Base-by-base conservation (phyloP, 2,888 invertebrate genomes). In the Drosophila bunnanda region DNA sequence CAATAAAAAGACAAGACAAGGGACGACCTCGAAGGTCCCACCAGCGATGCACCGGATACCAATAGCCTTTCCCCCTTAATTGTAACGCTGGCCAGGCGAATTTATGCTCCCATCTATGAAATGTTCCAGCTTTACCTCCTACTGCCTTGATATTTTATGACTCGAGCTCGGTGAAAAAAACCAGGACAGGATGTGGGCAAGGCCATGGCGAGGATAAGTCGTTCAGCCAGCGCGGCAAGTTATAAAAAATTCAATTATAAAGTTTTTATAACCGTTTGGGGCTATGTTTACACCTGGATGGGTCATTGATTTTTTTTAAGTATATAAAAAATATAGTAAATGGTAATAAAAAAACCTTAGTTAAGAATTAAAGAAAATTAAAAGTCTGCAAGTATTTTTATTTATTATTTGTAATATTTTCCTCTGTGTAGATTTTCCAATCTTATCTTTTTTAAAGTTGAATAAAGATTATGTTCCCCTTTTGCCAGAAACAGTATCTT, bases 161-260 rank as follows among this genome's bases (percentile, higher is more conserved):
- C 44, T 39, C 34, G 20, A 15, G 44, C 44, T 68, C 12, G 55
- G 55, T 28, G 25, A 30, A 69, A 68, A 54, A 65, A 32, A 4
- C 30, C 25, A 25, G 2, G 36, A 43, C 32, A 32, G 43, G 68
- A 44, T 66, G 52, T 44, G 28, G 30, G 20, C 68, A n/a, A 20
- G 38, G 38, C 25, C 55, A 32, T 7, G n/a, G 9, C 28, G n/a
- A 50, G 28, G 39, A 43, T 43, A 52, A 57, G 61, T 44, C 70
- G 58, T 62, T 62, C 54, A 44, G 48, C 53, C 70, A 81, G 72
- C 74, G 74, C 65, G 77, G 83, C 84, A 79, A 65, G 76, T 78
- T 86, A 83, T 81, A 84, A 81, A 88, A 83, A 88, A 88, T 88
- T 83, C 84, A 87, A 83, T 83, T 83, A 87, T 81, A 83, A 76